Conservation (phyloP, 2,888 invertebrate species). For the Quadriops clusia region DNA sequence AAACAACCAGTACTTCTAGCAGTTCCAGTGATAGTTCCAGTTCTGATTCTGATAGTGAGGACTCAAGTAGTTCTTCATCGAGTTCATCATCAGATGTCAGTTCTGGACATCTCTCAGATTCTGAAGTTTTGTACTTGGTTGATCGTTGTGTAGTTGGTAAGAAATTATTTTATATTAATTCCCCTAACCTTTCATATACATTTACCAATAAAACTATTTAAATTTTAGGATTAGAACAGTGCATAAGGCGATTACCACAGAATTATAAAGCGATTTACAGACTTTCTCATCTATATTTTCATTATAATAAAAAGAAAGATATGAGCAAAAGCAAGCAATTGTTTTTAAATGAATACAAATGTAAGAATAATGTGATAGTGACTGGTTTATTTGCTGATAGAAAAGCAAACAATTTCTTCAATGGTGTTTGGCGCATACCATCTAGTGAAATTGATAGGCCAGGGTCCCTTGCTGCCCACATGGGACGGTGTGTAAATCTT, state of each 20-base stretch:
- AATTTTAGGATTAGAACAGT: slow-evolving; percentile 68
- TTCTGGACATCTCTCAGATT: slow-evolving; percentile 28
- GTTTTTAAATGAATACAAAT: slow-evolving; percentile 55
- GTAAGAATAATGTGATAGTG: slow-evolving; percentile 53
- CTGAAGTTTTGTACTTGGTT: slow-evolving; percentile 28
- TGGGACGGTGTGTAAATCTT: slow-evolving; percentile 73
- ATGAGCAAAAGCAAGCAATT: slow-evolving; percentile 59
- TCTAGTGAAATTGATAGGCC: slow-evolving; percentile 81
- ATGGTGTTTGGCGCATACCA: slow-evolving; percentile 88
- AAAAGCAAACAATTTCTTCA: slow-evolving; percentile 78
- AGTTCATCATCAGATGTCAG: slow-evolving; percentile 27
- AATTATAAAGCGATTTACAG: slow-evolving; percentile 90
- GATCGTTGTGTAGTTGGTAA: slow-evolving; percentile 30
- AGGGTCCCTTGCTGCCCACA: slow-evolving; percentile 84
- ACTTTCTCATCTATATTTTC: slow-evolving; percentile 71
- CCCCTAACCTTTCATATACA: neutral
- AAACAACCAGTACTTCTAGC: slow-evolving; percentile 38
- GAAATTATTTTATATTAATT: slow-evolving; percentile 3
- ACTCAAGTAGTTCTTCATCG: slow-evolving; percentile 35
- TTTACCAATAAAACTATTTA: neutral
- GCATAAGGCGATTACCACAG: slow-evolving; percentile 73
- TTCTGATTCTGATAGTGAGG: slow-evolving; percentile 41
- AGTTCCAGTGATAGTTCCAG: slow-evolving; percentile 44
- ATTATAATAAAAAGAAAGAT: slow-evolving; percentile 53
- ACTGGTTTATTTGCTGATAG: slow-evolving; percentile 78